Evolutionary conservation across 2,888 invertebrate species (phyloP).

Genomic region (Lasiommata megera): DNA sequence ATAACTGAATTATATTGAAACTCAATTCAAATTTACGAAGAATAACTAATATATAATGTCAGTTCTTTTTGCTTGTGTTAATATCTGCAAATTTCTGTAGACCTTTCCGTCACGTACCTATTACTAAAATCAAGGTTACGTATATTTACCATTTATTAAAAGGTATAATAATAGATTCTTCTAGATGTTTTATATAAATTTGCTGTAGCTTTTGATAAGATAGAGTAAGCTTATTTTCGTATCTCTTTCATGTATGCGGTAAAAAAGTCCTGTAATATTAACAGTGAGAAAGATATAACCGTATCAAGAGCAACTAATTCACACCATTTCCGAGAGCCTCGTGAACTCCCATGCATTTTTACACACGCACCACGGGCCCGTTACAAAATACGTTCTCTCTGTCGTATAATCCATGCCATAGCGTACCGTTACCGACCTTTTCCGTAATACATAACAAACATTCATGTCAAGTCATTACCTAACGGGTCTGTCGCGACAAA

Average conservation of each 20-base stretch:
- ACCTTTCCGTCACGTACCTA: no score
- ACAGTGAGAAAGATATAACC: not conserved
- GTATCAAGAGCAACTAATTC: not conserved
- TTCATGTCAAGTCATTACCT: slow-evolving; percentile 64
- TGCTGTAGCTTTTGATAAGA: no score
- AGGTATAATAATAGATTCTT: no score
- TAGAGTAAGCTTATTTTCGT: no score
- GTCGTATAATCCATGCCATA: slow-evolving; percentile 35
- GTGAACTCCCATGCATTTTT: slow-evolving; percentile 28
- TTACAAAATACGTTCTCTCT: slow-evolving; percentile 40
- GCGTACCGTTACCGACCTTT: slow-evolving; percentile 45
- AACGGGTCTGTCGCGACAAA: slow-evolving; percentile 44
- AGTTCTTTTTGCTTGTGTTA: no score
- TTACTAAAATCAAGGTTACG: no score
- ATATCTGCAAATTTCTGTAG: no score
- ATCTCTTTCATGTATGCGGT: not conserved
- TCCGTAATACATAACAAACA: slow-evolving; percentile 48
- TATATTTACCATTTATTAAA: no score
- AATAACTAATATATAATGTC: no score
- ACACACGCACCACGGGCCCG: slow-evolving; percentile 32
- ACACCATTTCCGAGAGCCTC: slow-evolving; percentile 2
- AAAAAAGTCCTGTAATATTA: not conserved
- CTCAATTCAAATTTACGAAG: no score
- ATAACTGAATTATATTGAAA: no score
- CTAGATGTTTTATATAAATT: no score